Evolutionary conservation across 2,113 vertebrate genomes (phyloP).

Genomic region (Zapornia atra): DNA sequence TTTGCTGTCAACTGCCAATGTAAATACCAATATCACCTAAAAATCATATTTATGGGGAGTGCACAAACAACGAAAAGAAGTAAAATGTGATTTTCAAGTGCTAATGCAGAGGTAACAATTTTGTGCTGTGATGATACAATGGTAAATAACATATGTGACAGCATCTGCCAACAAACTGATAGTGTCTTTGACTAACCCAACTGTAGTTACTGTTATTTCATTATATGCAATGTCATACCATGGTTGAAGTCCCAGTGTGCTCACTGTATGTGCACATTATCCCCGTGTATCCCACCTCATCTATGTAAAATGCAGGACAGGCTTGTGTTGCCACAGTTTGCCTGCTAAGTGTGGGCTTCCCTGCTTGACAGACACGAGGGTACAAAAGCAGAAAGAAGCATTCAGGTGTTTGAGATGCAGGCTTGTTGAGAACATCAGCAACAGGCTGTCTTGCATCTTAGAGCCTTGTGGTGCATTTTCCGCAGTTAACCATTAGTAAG

Average conservation of each 20-base stretch:
- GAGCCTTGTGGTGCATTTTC: background rate
- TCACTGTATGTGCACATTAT: background rate
- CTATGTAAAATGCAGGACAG: background rate
- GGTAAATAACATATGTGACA: background rate
- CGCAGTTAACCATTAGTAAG: background rate
- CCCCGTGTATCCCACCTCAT: background rate
- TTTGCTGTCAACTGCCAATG: background rate
- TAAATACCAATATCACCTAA: background rate
- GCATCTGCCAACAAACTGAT: background rate
- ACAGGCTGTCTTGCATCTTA: background rate
- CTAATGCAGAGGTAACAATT: background rate
- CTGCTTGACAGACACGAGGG: background rate
- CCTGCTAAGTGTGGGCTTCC: background rate
- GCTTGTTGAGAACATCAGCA: background rate
- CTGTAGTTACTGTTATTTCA: background rate
- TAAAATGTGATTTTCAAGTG: slow-evolving; percentile 3
- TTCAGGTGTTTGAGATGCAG: background rate
- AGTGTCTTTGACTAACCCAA: background rate
- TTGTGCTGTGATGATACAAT: background rate
- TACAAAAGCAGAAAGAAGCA: background rate
- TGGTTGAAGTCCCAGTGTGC: background rate
- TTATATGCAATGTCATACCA: background rate
- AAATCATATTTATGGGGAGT: background rate
- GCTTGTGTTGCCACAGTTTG: background rate
- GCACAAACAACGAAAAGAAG: background rate